Evolutionary conservation across 1,140 invertebrate genomes (phyloP).

Genomic region (Zaprionus gabonicus): DNA sequence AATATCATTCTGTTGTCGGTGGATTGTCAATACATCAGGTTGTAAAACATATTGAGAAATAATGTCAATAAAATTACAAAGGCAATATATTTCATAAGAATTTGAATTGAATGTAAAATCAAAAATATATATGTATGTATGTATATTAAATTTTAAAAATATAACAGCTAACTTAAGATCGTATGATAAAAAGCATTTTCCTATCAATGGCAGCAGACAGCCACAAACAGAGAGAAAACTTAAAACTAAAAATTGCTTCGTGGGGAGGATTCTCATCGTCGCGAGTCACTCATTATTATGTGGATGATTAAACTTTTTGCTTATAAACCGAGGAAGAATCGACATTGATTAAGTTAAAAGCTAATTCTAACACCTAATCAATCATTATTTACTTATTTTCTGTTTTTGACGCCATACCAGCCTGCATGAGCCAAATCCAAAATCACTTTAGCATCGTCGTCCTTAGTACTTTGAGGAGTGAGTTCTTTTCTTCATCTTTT

Average conservation of each 20-base stretch:
- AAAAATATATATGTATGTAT: conserved; percentile 42
- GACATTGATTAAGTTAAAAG: conserved; percentile 70
- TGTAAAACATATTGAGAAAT: conserved; percentile 31
- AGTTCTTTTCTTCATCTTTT: conserved; percentile 41
- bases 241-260: conserved; percentile 71
- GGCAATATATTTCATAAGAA: conserved; percentile 65
- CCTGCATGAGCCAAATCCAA: conserved; percentile 65
- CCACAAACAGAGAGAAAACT: conserved; percentile 56
- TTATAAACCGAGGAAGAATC: conserved; percentile 76
- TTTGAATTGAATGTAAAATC: conserved; percentile 59
- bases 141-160: conserved; percentile 56
- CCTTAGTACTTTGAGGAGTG: conserved; percentile 81
- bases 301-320: conserved; percentile 27
- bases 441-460: conserved; percentile 80
- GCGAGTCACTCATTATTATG: conserved; percentile 27
- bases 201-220: conserved; percentile 56
- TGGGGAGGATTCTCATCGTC: conserved; percentile 30
- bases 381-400: conserved; percentile 68
- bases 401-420: conserved; percentile 70
- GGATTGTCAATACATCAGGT: conserved; percentile 66
- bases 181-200: conserved; percentile 78
- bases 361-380: conserved; percentile 81
- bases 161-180: conserved; percentile 77
- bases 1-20: conserved; percentile 56
- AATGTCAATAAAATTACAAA: conserved; percentile 47